Evolutionary conservation across 2,797 vertebrate genomes (phyloP).

Genomic region (Lerista edwardsae): DNA sequence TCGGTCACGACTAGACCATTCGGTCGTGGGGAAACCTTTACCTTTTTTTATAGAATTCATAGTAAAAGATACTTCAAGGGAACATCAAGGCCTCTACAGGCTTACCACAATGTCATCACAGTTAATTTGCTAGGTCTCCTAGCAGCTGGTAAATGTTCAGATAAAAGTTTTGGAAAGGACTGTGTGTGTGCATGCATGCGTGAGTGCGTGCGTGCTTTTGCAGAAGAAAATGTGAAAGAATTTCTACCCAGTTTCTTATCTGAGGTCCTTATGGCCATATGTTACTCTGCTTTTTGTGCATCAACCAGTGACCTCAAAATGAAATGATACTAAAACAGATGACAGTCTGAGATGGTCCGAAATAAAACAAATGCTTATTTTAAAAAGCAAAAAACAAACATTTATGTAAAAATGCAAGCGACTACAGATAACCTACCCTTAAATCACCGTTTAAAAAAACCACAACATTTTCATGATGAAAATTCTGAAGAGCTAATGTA

Average conservation of each 20-base stretch:
- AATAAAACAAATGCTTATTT: slow-evolving; percentile 32
- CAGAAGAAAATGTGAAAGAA: slow-evolving; percentile 28
- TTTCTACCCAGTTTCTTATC: neutral
- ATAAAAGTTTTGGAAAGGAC: neutral
- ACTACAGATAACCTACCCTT: slow-evolving; percentile 46
- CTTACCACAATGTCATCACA: neutral
- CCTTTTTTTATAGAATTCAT: too few relatives aligned
- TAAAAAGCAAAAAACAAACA: slow-evolving; percentile 12
- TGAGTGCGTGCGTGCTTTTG: neutral
- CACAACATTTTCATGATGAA: slow-evolving; percentile 38
- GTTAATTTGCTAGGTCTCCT: neutral
- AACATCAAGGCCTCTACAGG: neutral
- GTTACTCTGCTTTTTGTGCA: neutral
- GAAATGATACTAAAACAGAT: slow-evolving; percentile 5
- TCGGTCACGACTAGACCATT: too few relatives aligned
- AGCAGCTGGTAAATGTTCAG: neutral
- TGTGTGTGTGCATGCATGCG: neutral
- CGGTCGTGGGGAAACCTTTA: too few relatives aligned
- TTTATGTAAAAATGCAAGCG: slow-evolving; percentile 51
- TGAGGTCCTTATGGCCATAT: fast-evolving
- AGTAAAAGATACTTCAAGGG: neutral
- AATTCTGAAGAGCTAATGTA: slow-evolving; percentile 26
- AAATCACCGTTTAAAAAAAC: slow-evolving; percentile 44
- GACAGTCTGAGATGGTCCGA: slow-evolving; percentile 27
- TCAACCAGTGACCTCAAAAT: slow-evolving; percentile 9